Conservation (phyloP, 2,888 invertebrate species). For the Parapristionchus giblindavisi region DNA sequence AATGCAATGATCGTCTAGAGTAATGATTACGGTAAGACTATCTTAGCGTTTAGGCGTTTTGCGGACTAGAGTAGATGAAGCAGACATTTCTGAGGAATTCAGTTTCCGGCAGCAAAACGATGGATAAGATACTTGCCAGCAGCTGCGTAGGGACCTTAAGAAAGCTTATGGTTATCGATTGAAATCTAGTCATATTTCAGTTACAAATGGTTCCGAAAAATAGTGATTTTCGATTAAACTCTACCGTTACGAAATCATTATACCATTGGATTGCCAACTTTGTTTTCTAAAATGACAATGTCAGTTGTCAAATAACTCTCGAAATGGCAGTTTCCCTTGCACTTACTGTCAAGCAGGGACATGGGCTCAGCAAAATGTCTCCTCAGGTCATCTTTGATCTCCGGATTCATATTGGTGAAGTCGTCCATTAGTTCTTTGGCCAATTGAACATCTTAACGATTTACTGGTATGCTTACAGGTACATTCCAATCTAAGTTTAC, state of each 20-base stretch:
- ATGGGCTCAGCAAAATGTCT: slow-evolving; percentile 25
- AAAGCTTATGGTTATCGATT: not conserved
- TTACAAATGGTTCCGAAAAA: not conserved
- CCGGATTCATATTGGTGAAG: slow-evolving; percentile 5
- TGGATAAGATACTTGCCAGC: slow-evolving; percentile 8
- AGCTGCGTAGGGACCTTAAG: not conserved
- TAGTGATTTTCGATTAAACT: not conserved
- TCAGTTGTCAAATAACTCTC: not conserved
- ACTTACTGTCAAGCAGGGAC: slow-evolving; percentile 16
- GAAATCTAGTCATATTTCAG: not conserved
- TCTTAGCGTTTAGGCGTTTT: too few species aligned
- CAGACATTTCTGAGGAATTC: too few species aligned
- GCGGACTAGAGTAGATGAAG: too few species aligned
- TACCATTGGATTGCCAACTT: not conserved
- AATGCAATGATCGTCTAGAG: too few species aligned
- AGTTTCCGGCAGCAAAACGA: not conserved
- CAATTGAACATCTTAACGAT: not conserved
- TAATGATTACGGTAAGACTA: too few species aligned
- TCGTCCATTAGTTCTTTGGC: not conserved
- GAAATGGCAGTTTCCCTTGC: too few species aligned
- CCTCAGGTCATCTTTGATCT: slow-evolving; percentile 8
- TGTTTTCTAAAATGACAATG: not conserved
- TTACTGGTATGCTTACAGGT: too few species aligned
- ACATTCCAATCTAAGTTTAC: too few species aligned
- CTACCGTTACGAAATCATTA: not conserved